Evolutionary conservation across 1,140 invertebrate genomes (phyloP), one percentile per base, ranked within the genome.

Genomic region (Saccostrea cuccullata): DNA sequence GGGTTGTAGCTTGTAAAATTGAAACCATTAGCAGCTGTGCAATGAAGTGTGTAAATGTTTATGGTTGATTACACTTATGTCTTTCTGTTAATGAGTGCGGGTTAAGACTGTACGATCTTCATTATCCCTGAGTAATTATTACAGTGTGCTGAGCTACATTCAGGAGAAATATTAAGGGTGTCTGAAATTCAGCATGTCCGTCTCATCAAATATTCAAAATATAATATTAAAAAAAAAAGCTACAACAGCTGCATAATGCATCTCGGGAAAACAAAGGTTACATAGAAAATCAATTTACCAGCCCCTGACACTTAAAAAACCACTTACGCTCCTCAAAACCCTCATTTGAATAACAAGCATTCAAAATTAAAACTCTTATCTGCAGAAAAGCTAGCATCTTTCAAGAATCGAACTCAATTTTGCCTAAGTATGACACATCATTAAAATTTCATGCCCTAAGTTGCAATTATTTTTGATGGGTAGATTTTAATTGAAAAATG

Each of bases 141-240:
- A 15, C 70, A 77, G 70, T 36, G 70, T 77, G 11, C 26, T 30
- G 26, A 77, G 26, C 70, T 12, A 77, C 26, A 26, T 30, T 77
- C 70, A 13, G 70, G 70, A 36, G 26, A 12, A 77, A 47, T 47
- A 73, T 73, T 23, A 73, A 4, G 67, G 67, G 23, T 73, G 67
- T 36, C 23, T 23, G 26, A 77, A 77, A 77, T 30, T 36, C 26
- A 40, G 30, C 70, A 26, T 26, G 15, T 64, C 58, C 26, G 8
- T 15, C 70, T 77, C 70, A 77, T 77, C 70, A 77, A 77, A 77
- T 30, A 77, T 77, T 77, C 70, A 77, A 77, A 77, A 77, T 77
- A 77, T 15, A 36, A 26, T 12, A 77, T 77, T 73, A 30, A 77
- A 77, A 64, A 60, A 73, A 77, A 73, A 77, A 77, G 30, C 23